Conservation (phyloP, 1,140 invertebrate genomes). For the Halotydeus destructor region DNA sequence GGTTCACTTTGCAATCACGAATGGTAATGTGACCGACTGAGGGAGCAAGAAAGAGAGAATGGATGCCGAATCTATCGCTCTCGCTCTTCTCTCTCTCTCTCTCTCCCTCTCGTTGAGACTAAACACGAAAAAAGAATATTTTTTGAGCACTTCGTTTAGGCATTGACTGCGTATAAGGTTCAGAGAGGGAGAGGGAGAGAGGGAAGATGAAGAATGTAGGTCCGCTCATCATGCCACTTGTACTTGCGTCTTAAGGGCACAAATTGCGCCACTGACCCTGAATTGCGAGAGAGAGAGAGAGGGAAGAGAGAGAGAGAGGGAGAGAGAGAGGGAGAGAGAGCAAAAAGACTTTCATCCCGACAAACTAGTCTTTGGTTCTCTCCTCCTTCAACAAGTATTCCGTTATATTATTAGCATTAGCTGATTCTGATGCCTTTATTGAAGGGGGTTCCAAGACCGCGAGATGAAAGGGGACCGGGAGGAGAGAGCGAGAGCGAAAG, state of each 20-base stretch:
- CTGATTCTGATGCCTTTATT: too few species aligned
- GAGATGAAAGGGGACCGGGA: too few species aligned
- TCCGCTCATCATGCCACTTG: not conserved
- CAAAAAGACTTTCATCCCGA: not conserved
- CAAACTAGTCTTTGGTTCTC: too few species aligned
- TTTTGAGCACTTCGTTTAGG: not conserved
- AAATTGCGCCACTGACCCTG: not conserved
- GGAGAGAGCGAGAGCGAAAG: not conserved
- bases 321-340: not conserved
- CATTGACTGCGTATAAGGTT: not conserved
- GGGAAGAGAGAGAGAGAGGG: conserved; percentile 1
- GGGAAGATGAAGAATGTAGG: not conserved
- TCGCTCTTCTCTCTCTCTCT: too few species aligned
- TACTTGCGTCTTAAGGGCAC: not conserved
- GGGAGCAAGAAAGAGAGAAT: too few species aligned
- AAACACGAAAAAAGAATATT: not conserved
- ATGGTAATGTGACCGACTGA: too few species aligned
- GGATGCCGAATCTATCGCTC: not conserved
- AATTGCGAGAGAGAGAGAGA: not conserved
- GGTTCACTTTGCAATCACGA: too few species aligned
- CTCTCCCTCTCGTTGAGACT: too few species aligned
- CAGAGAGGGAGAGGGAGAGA: not conserved
- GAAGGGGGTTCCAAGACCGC: too few species aligned
- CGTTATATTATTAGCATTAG: too few species aligned
- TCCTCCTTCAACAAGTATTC: too few species aligned